A percentile compares a stretch with the other conserved stretches of the same genome.
Conservation (phyloP, 2,797 vertebrate species). For the Sebastes trivittatus region DNA sequence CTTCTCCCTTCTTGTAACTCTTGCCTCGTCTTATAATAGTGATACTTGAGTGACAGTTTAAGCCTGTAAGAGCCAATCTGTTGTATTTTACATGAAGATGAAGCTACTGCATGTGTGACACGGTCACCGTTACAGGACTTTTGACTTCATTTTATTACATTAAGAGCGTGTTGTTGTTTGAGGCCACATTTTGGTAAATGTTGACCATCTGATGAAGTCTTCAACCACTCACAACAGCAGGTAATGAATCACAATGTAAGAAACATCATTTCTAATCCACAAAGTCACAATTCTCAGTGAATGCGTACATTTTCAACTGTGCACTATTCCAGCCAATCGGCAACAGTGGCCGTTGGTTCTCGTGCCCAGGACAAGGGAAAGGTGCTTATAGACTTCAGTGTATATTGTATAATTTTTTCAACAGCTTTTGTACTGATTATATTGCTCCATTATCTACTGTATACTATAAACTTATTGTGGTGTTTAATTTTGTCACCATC, state of each 20-base stretch:
- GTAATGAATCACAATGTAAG: background rate
- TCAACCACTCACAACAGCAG: background rate
- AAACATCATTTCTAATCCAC: background rate
- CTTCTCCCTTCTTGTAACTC: background rate
- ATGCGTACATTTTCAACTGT: background rate
- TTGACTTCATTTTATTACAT: too few species aligned
- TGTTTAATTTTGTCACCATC: too few species aligned
- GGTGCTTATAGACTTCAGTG: too few species aligned
- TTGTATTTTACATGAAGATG: background rate
- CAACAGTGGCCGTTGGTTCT: rapidly evolving
- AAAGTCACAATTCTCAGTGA: background rate
- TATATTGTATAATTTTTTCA: too few species aligned
- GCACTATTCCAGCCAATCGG: background rate
- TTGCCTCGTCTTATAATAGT: background rate
- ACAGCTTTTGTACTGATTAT: too few species aligned
- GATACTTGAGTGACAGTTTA: background rate
- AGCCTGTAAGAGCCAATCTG: background rate
- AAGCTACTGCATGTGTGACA: background rate
- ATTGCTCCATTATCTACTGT: too few species aligned
- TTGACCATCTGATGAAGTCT: too few species aligned
- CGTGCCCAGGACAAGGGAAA: too few species aligned
- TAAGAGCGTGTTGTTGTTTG: too few species aligned
- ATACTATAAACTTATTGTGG: too few species aligned
- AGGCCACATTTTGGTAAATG: too few species aligned
- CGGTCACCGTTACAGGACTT: background rate